Evolutionary conservation across 1,140 invertebrate genomes (phyloP), one percentile per base, ranked within the genome.

Genomic region (Mactra quadrangularis): DNA sequence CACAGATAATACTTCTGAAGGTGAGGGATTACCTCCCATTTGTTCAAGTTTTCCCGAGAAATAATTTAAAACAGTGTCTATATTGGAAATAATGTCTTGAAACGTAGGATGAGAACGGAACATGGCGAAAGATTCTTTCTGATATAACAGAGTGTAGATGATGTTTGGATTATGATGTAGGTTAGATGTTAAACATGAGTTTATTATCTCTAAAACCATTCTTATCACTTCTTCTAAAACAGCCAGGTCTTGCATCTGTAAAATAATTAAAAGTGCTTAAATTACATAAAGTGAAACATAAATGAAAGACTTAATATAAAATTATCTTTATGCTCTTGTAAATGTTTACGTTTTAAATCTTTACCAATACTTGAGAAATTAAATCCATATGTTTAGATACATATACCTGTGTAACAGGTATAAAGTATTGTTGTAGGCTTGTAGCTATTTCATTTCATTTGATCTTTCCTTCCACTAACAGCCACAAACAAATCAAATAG

Each of bases 11-110:
- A 99, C 97, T 90, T 98, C 95, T 27, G 94, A 95, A 0, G 98
- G 97, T 52, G 97, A 97, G 19, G 97, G 93, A 57, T 94, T 94
- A 35, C 94, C 93, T 52, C 95, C 94, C 50, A 71, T 93, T 91
- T 92, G 95, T 83, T 97, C 96, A 27, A 98, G 92, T 78, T 96
- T 95, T 25, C 95, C 95, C 0, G 96, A 96, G 93, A 98, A 98
- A 89, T 96, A 98, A 31, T 96, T 95, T 70, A 98, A 95, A 2
- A 99, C 97, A 92, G 97, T 96, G 90, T 99, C 97, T 86, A 99
- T 97, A 92, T 99, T 99, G 91, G 98, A 96, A 74, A 99, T 96
- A 50, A 99, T 96, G 92, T 99, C 98, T 91, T 98, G 97, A 93
- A 98, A 98, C 72, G 96, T 96, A 25, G 96, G 95, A 94, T 99